Base-by-base conservation (phyloP, 2,113 vertebrate genomes). In the Strix uralensis region DNA sequence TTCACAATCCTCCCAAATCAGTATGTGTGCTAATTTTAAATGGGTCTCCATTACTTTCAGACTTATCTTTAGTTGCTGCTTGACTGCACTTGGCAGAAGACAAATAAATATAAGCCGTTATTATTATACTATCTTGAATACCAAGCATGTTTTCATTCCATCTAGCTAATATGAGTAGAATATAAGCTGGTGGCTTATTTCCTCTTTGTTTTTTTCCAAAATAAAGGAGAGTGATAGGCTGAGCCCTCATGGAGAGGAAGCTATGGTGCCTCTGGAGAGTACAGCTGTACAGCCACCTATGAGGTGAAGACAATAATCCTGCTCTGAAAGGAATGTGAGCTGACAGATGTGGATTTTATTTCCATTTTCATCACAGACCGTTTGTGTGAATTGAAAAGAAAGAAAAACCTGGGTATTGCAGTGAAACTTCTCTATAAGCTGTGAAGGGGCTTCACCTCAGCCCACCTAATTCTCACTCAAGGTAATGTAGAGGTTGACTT, bases 61-160 rank as follows among this genome's bases (percentile, higher is more conserved):
- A 4, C 81, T 94, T 96, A 94, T 96, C 93, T 94, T 67, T 38
- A 67, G 30, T 44, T 85, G 54, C n/a, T 79, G 52, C 78, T 87
- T 87, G 73, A 40, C 57, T 72, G 65, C 77, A 75, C 57, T 92
- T 96, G 89, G 87, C 77, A 91, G 40, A 57, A 87, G 40, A 87
- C 21, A 79, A 92, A 79, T 57, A 96, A 94, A 87, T 77, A 85
- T 27, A 65, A 90, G 62, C 49, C 7, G 2, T 87, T 96, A 74
- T 86, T 91, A 57, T 49, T 86, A 72, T 9, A 30, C 36, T 89
- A 32, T 58, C 78, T 91, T 61, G 81, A 92, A 95, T 85, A 85
- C 40, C 70, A 94, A 72, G 18, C 27, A 29, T 92, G 49, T 69
- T 96, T 94, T 86, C 65, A 72, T 85, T 92, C 49, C 62, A 89